Evolutionary conservation across 2,797 vertebrate genomes (phyloP).

Genomic region (Alcedo quadribrachys): DNA sequence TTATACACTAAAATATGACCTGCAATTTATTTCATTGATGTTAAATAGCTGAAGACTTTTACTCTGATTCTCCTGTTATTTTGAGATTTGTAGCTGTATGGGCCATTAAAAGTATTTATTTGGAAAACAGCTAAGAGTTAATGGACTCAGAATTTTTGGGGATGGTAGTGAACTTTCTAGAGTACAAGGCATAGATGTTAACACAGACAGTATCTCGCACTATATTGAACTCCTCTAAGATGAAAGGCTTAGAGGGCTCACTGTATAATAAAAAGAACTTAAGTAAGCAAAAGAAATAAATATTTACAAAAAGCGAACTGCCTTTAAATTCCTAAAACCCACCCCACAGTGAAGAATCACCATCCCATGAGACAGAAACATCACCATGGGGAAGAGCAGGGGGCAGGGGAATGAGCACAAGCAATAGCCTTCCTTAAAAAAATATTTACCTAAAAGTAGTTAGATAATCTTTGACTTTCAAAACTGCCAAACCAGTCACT

Average conservation of each 20-base stretch:
- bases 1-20: neutral
- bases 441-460: slow-evolving; percentile 9
- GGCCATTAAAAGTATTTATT: neutral
- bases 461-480: slow-evolving; percentile 47
- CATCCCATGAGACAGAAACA: neutral
- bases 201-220: neutral
- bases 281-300: slow-evolving; percentile 26
- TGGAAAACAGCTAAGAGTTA: neutral
- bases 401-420: neutral
- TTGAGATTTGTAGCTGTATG: neutral
- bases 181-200: neutral
- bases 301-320: slow-evolving; percentile 26
- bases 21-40: neutral
- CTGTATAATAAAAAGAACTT: slow-evolving; percentile 7
- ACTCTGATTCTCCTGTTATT: neutral
- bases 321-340: neutral
- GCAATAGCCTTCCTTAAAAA: neutral
- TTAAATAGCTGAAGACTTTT: neutral
- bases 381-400: neutral
- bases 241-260: neutral
- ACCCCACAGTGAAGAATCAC: neutral
- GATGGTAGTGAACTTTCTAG: neutral
- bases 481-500: slow-evolving; percentile 36
- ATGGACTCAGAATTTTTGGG: neutral
- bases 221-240: neutral